Base-by-base conservation (phyloP, 2,888 invertebrate species). In the Hyles lineata region DNA sequence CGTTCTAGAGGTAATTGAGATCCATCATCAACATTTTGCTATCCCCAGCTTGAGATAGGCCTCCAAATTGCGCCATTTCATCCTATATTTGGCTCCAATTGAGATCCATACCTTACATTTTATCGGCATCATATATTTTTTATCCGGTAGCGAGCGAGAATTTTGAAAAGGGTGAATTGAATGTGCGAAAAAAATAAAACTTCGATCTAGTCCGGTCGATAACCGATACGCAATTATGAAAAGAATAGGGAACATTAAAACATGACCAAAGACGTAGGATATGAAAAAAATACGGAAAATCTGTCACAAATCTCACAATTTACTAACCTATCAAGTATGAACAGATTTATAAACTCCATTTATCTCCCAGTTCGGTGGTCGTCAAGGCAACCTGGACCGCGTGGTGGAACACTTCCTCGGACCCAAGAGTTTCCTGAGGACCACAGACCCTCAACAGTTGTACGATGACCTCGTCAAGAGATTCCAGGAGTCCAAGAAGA, bases 351-450 rank as follows among this genome's bases (percentile, higher is more conserved):
- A 43, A 43, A 15, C 23, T 15, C 1, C 23, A 59, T 52, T 72
- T 43, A 50, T 59, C 71, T 73, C 73, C 6, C 70, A 92, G 92
- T 83, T 98, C 58, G 97, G 96, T 21, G 96, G 96, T 59, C 96
- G 98, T 75, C 96, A 97, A 84, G 97, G 98, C 83, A 98, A 98
- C 82, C 87, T 98, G 71, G 98, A 98, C 83, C 95, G 95, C 72
- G 88, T 97, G 0, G 85, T 97, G 2, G 98, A 98, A 85, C 96
- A 96, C 76, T 96, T 97, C 88, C 94, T 98, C 29, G 98, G 98
- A 7, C 97, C 98, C 0, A 95, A 96, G 77, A 96, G 97, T 8
- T 85, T 95, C 32, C 85, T 97, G 43, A 95, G 92, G 25, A 94
- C 93, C 0, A 87, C 95, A 67, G 89, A 95, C 1, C 86, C 95